Conservation (phyloP, 30 jellyfish, hydroid and myxozoan species). For the Nemopilema nomurai region DNA sequence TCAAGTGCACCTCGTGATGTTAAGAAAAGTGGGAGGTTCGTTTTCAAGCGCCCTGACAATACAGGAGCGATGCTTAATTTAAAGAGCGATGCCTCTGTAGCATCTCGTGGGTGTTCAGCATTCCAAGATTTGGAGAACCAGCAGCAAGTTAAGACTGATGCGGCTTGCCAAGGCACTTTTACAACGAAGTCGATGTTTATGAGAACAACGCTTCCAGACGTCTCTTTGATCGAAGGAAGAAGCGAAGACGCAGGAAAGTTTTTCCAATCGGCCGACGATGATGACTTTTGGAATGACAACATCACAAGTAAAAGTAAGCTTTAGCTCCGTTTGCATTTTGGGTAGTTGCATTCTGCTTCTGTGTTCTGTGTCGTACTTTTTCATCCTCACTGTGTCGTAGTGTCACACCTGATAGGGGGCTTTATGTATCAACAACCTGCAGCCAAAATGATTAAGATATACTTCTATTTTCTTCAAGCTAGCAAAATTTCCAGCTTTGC, state of each 20-base stretch:
- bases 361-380: no score
- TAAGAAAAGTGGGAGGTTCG: background rate
- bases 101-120: background rate
- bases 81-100: background rate
- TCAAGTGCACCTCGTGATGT: background rate
- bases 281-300: constrained; percentile 1
- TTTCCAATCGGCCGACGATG: background rate
- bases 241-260: background rate
- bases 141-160: background rate
- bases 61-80: background rate
- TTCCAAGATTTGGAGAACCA: background rate
- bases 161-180: background rate
- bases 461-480: no score
- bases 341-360: background rate
- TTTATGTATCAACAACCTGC: no score
- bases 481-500: no score
- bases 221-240: background rate
- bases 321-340: background rate
- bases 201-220: background rate
- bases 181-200: background rate
- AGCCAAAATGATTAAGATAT: no score
- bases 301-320: background rate
- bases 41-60: background rate
- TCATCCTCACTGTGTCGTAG: no score
- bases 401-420: no score